Base-by-base conservation (phyloP, 1,140 invertebrate genomes). In the Drosophila santomea region DNA sequence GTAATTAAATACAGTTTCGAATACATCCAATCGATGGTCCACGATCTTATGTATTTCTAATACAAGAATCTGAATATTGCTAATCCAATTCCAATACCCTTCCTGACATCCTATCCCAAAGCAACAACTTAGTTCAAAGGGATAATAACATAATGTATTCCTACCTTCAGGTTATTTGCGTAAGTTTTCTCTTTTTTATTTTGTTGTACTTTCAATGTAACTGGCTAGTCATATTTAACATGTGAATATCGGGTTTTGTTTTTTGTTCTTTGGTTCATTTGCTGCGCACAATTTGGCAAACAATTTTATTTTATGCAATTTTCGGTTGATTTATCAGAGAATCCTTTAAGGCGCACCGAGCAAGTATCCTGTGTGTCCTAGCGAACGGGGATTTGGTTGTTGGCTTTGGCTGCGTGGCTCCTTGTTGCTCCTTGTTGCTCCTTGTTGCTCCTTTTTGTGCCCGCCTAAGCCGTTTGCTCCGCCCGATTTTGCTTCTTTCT, bases 281-380 rank as follows among this genome's bases (percentile, higher is more conserved):
- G n/a, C 28, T 52, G 50, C 51, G 61, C 67, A 73, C 78, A 77
- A 47, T 74, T 82, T 76, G 41, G 56, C 23, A 75, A 83, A 56
- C 64, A 79, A 74, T 69, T 80, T 56, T 23, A 47, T 68, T 59
- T 56, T 74, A 78, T 78, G 80, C 72, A 79, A 67, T 79, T 75
- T 83, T 69, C 38, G 48, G 57, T 38, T 67, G 75, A 71, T 83
- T 83, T 61, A 71, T 62, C 48, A 59, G 48, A 52, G 32, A 66
- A 61, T 61, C 57, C 55, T 58, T 69, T 71, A 52, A 28, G 63
- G 35, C 48, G 41, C 23, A 23, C 20, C n/a, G 15, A 55, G 52
- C 62, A 28, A 38, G 32, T 67, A 76, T 76, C 61, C 62, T 78
- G 48, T 56, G 68, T 62, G 52, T 62, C 32, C 44, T 67, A 55